Percentiles rank a stretch among this genome's conserved stretches.
These are phyloP conservation scores for Petrocephalus sullivani DNA, from an alignment of 2,797 vertebrate genomes.

Conservation along the genomic window DNA sequence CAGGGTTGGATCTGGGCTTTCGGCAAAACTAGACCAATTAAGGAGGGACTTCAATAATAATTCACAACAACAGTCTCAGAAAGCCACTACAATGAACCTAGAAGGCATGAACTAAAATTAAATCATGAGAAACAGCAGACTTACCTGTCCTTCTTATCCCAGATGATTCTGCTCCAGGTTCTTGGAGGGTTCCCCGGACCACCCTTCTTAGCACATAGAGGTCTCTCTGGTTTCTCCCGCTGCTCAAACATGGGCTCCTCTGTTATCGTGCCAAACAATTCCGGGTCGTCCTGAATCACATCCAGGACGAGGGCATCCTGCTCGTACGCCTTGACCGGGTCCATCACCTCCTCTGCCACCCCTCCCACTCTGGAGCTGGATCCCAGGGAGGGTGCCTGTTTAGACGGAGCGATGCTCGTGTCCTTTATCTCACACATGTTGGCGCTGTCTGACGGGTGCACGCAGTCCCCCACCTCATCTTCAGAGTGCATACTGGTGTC, in stretches of 20 bases:
- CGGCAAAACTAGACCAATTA: background rate
- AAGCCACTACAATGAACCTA: background rate
- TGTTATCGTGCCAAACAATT: constrained; percentile 70
- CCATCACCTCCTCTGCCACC: constrained; percentile 38
- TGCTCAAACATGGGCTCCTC: constrained; percentile 37
- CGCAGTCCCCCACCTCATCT: constrained; percentile 22
- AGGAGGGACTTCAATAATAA: background rate
- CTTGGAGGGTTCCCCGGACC: background rate
- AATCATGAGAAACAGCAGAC: background rate
- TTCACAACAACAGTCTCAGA: background rate
- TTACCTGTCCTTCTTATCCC: constrained; percentile 29
- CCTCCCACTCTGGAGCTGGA: constrained; percentile 29
- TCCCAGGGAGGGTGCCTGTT: background rate
- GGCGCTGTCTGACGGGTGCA: background rate
- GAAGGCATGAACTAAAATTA: background rate
- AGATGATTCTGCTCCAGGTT: constrained; percentile 26
- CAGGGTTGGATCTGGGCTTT: background rate
- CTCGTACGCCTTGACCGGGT: constrained; percentile 76
- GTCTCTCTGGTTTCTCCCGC: constrained; percentile 25
- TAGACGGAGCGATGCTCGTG: background rate
- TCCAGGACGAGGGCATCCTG: constrained; percentile 85
- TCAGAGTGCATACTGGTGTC: constrained; percentile 6
- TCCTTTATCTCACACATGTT: constrained; percentile 18
- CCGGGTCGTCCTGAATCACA: constrained; percentile 82
- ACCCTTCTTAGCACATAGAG: constrained; percentile 26